These are phyloP conservation scores for Pangasius macronema DNA, from an alignment of 2,797 vertebrate species.

Conservation along the genomic window DNA sequence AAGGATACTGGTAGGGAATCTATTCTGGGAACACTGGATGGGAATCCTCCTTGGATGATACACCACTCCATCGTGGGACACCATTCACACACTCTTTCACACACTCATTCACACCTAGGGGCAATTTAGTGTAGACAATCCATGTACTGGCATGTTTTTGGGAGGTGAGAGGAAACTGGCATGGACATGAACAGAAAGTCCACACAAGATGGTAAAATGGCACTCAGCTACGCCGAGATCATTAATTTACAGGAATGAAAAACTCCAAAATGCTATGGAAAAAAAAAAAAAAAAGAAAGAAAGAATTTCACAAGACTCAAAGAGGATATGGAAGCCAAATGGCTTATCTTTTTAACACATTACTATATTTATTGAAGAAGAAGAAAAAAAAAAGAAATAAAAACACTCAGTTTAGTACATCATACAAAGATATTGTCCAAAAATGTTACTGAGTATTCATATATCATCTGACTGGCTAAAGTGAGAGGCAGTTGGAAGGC, in stretches of 20 bases:
- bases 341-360: conserved; percentile 64
- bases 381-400: conserved; percentile 78
- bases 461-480: conserved; percentile 70
- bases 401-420: conserved; percentile 78
- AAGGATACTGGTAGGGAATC: too few species aligned
- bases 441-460: conserved; percentile 71
- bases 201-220: background rate
- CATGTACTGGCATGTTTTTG: background rate
- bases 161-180: background rate
- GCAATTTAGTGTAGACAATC: background rate
- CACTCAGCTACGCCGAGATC: background rate
- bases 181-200: background rate
- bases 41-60: too few species aligned
- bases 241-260: background rate
- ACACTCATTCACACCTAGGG: background rate
- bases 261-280: background rate
- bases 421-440: conserved; percentile 76
- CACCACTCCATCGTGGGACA: background rate
- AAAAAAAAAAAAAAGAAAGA: too few species aligned
- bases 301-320: background rate
- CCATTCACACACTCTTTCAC: background rate
- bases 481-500: conserved; percentile 82
- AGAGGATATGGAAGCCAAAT: background rate
- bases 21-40: background rate
- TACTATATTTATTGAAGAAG: conserved; percentile 82